Percentiles rank a stretch among this genome's conserved stretches.
phyloP scores from a whole-genome alignment of 2,888 invertebrate species.

The Arenicola marina region DNA sequence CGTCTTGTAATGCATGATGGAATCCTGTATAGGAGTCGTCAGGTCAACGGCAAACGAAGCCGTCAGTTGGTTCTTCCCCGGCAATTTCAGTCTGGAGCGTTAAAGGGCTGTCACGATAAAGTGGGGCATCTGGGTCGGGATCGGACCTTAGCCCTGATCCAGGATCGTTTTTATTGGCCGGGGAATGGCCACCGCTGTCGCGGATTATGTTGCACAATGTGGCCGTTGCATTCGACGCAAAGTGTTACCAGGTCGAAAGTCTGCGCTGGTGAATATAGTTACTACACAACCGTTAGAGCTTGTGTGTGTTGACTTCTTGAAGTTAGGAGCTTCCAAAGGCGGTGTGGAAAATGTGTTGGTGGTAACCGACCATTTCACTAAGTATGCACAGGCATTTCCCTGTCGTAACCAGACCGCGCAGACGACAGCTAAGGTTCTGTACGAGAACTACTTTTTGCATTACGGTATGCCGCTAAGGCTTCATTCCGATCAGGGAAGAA shows the following conservation, averaged over 20 bases:
- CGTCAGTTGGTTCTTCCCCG: background rate
- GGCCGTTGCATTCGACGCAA: background rate
- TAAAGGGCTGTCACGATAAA: too few relatives aligned
- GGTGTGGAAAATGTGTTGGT: slow-evolving; percentile 23
- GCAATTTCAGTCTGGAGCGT: too few relatives aligned
- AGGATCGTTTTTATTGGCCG: background rate
- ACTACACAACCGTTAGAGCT: too few relatives aligned
- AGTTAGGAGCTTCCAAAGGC: slow-evolving; percentile 17
- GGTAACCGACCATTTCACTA: slow-evolving; percentile 26
- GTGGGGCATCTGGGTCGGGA: background rate
- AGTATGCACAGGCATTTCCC: slow-evolving; percentile 23
- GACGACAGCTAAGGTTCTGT: slow-evolving; percentile 26
- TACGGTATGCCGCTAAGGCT: slow-evolving; percentile 21
- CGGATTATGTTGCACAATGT: background rate
- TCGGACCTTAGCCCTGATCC: too few relatives aligned
- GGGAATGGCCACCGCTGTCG: background rate
- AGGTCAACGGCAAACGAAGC: background rate
- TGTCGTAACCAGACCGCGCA: slow-evolving; percentile 22
- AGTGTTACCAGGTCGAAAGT: too few relatives aligned
- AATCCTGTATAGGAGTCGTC: too few relatives aligned
- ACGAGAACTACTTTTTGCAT: slow-evolving; percentile 20
- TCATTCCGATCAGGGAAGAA: slow-evolving; percentile 8
- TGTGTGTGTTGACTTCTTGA: too few relatives aligned
- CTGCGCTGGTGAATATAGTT: too few relatives aligned
- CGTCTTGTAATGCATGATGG: too few relatives aligned